Evolutionary conservation across 2,113 vertebrate genomes (phyloP), one percentile per base, ranked within the genome.

Genomic region (Alaudala cheleensis): DNA sequence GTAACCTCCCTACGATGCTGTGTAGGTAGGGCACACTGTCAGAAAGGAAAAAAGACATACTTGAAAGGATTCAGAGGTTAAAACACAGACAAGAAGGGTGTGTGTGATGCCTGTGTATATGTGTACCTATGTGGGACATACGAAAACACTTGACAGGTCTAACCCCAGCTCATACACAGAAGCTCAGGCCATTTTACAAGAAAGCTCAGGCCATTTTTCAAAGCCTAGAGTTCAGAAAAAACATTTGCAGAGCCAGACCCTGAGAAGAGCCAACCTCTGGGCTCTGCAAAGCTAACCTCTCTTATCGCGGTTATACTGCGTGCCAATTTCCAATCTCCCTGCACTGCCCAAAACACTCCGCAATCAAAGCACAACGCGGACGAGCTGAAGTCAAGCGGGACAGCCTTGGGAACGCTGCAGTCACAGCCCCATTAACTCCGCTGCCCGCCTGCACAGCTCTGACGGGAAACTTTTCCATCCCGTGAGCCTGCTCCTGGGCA

Each of bases 401-500:
- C 62, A 62, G 10, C 21, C 37, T 7, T 6, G 8, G 14, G 14
- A 76, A 29, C 4, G 42, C 42, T 31, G 80, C 18, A n/a, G 72
- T 37, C n/a, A 6, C 28, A 24, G n/a, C 40, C 8, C 14, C 33
- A 3, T 7, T 24, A n/a, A 51, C 37, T 14, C 29, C 1, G 17
- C 60, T 50, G 45, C 19, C 15, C 42, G 2, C 6, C 51, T 0
- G 29, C 42, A 7, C 22, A 11, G 47, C 51, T 26, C 50, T 14
- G 56, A 45, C 1, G 0, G 34, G 28, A 28, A 39, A 28, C 14
- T 5, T 61, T 60, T 37, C 49, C 44, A 12, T 8, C 10, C 80
- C 4, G 8, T 1, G 12, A 26, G 22, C 9, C 2, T 0, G 26
- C 10, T 31, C 23, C 31, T 3, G 19, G 10, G 9, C 6, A 45